Percentiles rank a stretch among this genome's conserved stretches.
Conservation (phyloP, 2,888 invertebrate genomes). For the Tenthredo amoena region DNA sequence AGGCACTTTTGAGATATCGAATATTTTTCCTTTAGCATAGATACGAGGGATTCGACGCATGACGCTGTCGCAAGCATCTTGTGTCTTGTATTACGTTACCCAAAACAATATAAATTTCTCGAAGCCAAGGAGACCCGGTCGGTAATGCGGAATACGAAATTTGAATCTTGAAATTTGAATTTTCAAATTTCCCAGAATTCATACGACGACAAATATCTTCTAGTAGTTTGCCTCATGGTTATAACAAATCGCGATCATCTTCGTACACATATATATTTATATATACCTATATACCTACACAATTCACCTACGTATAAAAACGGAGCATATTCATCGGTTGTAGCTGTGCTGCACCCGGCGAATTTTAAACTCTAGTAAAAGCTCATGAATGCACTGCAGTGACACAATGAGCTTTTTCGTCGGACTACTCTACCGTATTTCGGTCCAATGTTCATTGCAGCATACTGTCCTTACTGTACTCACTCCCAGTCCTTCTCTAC, state of each 20-base stretch:
- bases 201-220: slow-evolving; percentile 4
- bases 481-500: neutral
- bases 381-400: slow-evolving; percentile 42
- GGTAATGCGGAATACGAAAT: slow-evolving; percentile 9
- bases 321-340: slow-evolving; percentile 12
- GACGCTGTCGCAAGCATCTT: slow-evolving; percentile 3
- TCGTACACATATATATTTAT: neutral
- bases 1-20: slow-evolving; percentile 38
- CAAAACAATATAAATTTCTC: slow-evolving; percentile 20
- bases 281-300: neutral
- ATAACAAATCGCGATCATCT: slow-evolving; percentile 27
- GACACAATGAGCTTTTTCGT: slow-evolving; percentile 42
- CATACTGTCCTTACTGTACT: neutral
- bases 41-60: slow-evolving; percentile 31
- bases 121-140: neutral
- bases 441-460: neutral
- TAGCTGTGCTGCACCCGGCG: slow-evolving; percentile 11
- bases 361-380: slow-evolving; percentile 34
- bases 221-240: neutral
- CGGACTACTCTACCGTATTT: neutral
- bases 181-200: neutral
- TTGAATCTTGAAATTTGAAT: neutral
- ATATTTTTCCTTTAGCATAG: slow-evolving; percentile 38
- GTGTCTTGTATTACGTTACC: slow-evolving; percentile 9
- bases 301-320: neutral